Conservation (phyloP, 2,113 vertebrate species). For the Pungitius pungitius region DNA sequence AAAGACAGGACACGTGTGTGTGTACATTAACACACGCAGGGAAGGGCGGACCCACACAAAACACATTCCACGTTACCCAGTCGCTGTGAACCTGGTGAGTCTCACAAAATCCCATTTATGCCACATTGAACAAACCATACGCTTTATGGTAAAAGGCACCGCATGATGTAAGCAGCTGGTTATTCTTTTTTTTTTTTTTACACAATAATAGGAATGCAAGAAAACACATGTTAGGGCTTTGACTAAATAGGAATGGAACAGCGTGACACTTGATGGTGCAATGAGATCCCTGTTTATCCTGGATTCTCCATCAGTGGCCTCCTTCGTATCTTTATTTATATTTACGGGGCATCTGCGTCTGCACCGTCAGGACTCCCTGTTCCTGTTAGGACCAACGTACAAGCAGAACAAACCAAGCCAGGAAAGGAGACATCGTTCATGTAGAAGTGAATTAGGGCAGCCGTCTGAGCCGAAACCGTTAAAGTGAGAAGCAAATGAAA, state of each 20-base stretch:
- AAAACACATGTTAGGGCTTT: not conserved
- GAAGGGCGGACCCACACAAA: constrained; percentile 49
- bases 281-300: not conserved
- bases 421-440: not conserved
- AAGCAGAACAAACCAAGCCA: not conserved
- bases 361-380: constrained; percentile 4
- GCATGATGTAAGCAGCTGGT: not conserved
- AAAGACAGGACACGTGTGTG: constrained; percentile 54
- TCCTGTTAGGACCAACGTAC: not conserved
- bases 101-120: not conserved
- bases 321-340: constrained; percentile 5
- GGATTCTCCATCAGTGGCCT: not conserved
- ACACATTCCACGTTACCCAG: constrained; percentile 42
- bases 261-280: not conserved
- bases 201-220: not conserved
- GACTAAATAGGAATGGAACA: not conserved
- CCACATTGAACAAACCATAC: not conserved
- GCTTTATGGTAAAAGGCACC: not conserved
- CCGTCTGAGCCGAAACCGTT: not conserved
- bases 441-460: not conserved
- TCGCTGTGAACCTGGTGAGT: not conserved
- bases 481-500: not conserved
- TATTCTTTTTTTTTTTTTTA: no score
- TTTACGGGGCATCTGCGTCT: not conserved
- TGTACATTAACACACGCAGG: constrained; percentile 34